Base-by-base conservation (phyloP, 2,888 invertebrate species). In the Poecilobothrus nobilitatus region DNA sequence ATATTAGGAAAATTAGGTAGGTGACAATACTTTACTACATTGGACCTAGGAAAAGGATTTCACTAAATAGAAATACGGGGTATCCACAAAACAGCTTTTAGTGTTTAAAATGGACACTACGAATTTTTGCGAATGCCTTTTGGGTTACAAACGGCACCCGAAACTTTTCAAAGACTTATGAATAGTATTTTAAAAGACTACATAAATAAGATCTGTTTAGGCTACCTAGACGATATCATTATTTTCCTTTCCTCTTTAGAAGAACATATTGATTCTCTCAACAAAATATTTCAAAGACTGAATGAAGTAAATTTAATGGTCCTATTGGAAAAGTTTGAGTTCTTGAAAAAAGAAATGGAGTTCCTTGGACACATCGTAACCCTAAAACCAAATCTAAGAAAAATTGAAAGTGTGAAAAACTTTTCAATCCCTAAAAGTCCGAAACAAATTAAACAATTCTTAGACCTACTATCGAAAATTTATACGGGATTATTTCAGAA, bases 61-160 rank as follows among this genome's bases (percentile, higher is more conserved):
- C 66, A 70, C n/a, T 53, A 68, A 61, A 66, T 68, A 1, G 64
- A 70, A 20, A 71, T 74, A 73, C 72, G 0, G 72, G 72, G 1
- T 73, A 74, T 41, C 67, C n/a, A n/a, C n/a, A n/a, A n/a, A n/a
- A n/a, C n/a, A n/a, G n/a, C n/a, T n/a, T n/a, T n/a, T n/a, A n/a
- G 66, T 18, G 71, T 71, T 1, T 61, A 27, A 33, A 63, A 53
- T 15, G 72, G 71, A 8, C 71, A 72, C 33, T 72, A 68, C 15
- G 69, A 73, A 61, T 74, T 70, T 37, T 33, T 67, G 1, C 63
- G 71, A 5, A 78, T 80, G 77, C 78, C 78, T 0, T 78, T 80
- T 70, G 80, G 77, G 0, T 74, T 82, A n/a, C 78, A 77, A 74
- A 80, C 78, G 68, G 79, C 80, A 0, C 81, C 82, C 0, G 75